A percentile compares a stretch with the other conserved stretches of the same genome.
Conservation (phyloP, 2,888 invertebrate species). For the Coleophora flavipennella region DNA sequence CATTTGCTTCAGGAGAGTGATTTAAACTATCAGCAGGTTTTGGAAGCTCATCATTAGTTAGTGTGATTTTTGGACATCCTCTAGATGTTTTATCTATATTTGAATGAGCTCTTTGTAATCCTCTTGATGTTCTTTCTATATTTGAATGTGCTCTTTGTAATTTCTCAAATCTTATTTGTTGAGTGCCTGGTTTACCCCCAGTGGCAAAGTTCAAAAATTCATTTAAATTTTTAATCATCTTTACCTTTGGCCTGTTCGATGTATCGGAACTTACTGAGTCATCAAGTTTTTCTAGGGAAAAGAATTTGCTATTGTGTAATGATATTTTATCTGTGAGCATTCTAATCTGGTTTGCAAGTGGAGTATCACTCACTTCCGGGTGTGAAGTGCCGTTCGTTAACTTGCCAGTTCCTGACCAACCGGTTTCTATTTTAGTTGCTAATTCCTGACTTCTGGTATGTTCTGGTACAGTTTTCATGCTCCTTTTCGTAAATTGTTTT, state of each 20-base stretch:
- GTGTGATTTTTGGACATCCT: slow-evolving; percentile 47
- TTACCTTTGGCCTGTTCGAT: slow-evolving; percentile 50
- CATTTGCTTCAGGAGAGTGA: slow-evolving; percentile 50
- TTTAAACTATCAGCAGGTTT: slow-evolving; percentile 29
- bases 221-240: slow-evolving; percentile 84
- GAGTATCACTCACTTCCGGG: slow-evolving; percentile 38
- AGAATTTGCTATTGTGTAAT: slow-evolving; percentile 62
- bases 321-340: slow-evolving; percentile 56
- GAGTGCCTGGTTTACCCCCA: slow-evolving; percentile 68
- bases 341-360: slow-evolving; percentile 57
- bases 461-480: slow-evolving; percentile 57
- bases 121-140: slow-evolving; percentile 42
- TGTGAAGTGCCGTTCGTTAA: slow-evolving; percentile 47
- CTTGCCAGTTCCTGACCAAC: slow-evolving; percentile 48
- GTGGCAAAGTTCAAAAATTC: slow-evolving; percentile 87
- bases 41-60: slow-evolving; percentile 37
- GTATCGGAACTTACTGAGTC: slow-evolving; percentile 40
- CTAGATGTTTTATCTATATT: slow-evolving; percentile 43
- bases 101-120: slow-evolving; percentile 47
- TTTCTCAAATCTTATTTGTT: slow-evolving; percentile 32
- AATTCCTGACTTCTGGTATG: slow-evolving; percentile 28
- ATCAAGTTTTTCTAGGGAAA: slow-evolving; percentile 73
- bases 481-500: slow-evolving; percentile 31
- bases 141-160: slow-evolving; percentile 48
- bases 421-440: slow-evolving; percentile 18